phyloP scores from a whole-genome alignment of 2,113 vertebrate species.

The Petaurus breviceps region DNA sequence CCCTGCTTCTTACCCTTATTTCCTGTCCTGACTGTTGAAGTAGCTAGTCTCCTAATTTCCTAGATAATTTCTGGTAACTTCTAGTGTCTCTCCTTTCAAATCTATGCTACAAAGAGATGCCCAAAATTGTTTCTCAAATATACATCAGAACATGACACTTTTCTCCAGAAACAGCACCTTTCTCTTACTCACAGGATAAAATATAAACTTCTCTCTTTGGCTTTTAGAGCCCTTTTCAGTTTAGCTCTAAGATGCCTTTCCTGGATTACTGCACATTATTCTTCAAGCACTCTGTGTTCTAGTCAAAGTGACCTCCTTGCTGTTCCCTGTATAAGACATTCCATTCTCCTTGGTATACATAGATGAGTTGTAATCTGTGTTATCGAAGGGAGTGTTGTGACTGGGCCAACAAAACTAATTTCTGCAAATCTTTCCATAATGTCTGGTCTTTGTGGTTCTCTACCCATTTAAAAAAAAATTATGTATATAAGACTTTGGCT shows the following conservation, averaged over 20 bases:
- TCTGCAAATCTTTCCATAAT: not conserved
- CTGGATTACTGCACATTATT: not conserved
- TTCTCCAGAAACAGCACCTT: not conserved
- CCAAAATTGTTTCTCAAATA: not conserved
- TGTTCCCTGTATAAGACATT: not conserved
- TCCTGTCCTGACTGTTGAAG: no score
- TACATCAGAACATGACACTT: not conserved
- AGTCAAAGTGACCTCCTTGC: not conserved
- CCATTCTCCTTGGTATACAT: not conserved
- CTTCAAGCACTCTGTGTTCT: not conserved
- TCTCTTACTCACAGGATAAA: not conserved
- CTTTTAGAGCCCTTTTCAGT: not conserved
- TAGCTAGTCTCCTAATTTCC: no score
- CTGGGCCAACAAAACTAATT: not conserved
- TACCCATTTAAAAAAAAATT: not conserved
- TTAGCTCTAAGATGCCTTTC: not conserved
- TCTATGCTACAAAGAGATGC: not conserved
- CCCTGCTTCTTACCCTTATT: no score
- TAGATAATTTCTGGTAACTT: not conserved
- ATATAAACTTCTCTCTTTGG: not conserved
- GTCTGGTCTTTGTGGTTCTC: not conserved
- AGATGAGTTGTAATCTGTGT: not conserved
- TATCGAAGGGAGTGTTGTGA: not conserved
- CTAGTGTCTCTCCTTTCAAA: not conserved
- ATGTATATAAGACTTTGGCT: not conserved